phyloP scores from a whole-genome alignment of 2,797 vertebrate species.

The Oryzias dopingdopingensis region DNA sequence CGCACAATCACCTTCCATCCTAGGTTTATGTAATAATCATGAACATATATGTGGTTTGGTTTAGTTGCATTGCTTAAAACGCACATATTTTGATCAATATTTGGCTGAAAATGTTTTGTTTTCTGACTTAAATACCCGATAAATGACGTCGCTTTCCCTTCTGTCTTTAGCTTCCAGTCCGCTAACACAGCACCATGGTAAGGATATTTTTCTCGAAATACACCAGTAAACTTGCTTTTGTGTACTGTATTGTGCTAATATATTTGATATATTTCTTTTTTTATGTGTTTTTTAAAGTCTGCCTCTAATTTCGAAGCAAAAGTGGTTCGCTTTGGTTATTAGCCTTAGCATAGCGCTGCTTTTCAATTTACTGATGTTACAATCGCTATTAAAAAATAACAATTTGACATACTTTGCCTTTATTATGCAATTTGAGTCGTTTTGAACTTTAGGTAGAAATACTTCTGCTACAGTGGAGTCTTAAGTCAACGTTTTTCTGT shows the following conservation, averaged over 20 bases:
- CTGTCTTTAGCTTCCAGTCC: slow-evolving; percentile 56
- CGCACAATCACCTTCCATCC: slow-evolving; percentile 68
- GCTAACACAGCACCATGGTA: slow-evolving; percentile 73
- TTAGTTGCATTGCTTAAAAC: accelerated
- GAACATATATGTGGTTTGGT: accelerated
- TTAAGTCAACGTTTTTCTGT: not conserved
- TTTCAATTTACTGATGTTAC: too few species aligned
- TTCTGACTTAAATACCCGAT: not conserved
- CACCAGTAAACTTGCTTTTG: accelerated
- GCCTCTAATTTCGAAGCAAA: accelerated
- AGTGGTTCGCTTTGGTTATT: slow-evolving; percentile 5
- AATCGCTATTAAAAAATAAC: too few species aligned
- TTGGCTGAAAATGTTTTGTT: not conserved
- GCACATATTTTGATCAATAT: not conserved
- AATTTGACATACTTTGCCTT: too few species aligned
- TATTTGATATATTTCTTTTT: too few species aligned
- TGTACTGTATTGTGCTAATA: too few species aligned
- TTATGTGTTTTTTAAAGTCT: too few species aligned
- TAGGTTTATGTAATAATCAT: not conserved
- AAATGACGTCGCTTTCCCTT: slow-evolving; percentile 35
- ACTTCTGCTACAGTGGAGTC: not conserved
- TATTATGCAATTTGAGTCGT: too few species aligned
- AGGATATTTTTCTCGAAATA: slow-evolving; percentile 19
- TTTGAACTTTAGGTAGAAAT: not conserved
- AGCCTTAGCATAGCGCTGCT: slow-evolving; percentile 43